Conservation (phyloP, 2,888 invertebrate genomes). For the Scrobipalpa costella region DNA sequence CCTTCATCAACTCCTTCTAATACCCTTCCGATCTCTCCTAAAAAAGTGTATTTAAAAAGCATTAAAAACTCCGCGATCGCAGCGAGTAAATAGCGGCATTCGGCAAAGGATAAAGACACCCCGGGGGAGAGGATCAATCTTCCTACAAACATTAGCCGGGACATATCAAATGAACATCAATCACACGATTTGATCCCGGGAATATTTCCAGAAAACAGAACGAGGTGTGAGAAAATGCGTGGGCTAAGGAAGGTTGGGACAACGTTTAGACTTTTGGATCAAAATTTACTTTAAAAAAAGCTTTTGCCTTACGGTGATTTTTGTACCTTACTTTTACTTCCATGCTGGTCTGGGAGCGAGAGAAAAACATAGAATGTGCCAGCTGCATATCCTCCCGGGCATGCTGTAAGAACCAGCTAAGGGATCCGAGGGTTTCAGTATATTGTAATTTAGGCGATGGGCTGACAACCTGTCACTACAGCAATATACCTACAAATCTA, state of each 20-base stretch:
- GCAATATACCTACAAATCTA: no score
- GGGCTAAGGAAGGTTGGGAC: constrained; percentile 26
- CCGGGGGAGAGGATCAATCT: constrained; percentile 61
- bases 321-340: no score
- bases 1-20: background rate
- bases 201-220: constrained; percentile 58
- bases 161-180: constrained; percentile 68
- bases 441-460: no score
- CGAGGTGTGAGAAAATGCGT: constrained; percentile 48
- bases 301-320: no score
- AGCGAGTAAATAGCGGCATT: constrained; percentile 15
- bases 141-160: constrained; percentile 60
- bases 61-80: constrained; percentile 22
- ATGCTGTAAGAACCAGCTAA: no score
- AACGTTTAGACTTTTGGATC: background rate
- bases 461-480: no score
- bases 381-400: no score
- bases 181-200: constrained; percentile 59
- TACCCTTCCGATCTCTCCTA: background rate
- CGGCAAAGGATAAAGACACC: constrained; percentile 23
- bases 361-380: no score
- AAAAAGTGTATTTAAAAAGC: constrained; percentile 17
- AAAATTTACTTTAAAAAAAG: constrained; percentile 25
- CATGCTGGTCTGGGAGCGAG: no score
- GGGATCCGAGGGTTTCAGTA: no score